These are phyloP conservation scores for Pseudoips prasinana DNA, from an alignment of 2,888 invertebrate species.

Conservation along the genomic window DNA sequence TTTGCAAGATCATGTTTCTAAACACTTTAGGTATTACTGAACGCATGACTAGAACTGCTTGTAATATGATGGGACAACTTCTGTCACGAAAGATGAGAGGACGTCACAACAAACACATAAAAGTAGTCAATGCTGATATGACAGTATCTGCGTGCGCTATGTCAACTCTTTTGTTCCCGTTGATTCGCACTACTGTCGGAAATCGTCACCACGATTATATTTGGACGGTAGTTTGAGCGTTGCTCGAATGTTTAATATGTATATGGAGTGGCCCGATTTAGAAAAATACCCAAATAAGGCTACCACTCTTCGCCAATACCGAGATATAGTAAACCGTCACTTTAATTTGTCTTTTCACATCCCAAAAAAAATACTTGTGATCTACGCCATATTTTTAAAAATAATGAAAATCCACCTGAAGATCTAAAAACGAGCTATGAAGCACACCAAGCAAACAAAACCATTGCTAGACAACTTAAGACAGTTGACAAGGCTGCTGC, in stretches of 20 bases:
- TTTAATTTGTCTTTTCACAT: slow-evolving; percentile 1
- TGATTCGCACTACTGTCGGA: not conserved
- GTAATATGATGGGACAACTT: slow-evolving; percentile 1
- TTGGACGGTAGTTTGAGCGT: not conserved
- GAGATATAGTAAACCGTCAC: slow-evolving; percentile 1
- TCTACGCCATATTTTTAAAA: not conserved
- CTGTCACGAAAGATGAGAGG: slow-evolving; percentile 1
- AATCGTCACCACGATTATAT: not conserved
- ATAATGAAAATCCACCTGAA: not conserved
- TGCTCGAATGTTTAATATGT: slow-evolving; percentile 1
- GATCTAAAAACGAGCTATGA: not conserved
- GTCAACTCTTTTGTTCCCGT: slow-evolving; percentile 1
- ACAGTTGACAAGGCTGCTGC: not conserved
- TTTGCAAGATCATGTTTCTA: slow-evolving; percentile 4
- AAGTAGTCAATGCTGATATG: not conserved
- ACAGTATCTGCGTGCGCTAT: slow-evolving; percentile 1
- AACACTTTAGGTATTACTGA: slow-evolving; percentile 3
- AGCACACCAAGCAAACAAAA: not conserved
- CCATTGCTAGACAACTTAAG: not conserved
- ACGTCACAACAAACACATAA: not conserved
- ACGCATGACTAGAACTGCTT: slow-evolving; percentile 1
- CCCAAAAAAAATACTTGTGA: slow-evolving; percentile 1
- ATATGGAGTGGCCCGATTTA: slow-evolving; percentile 1
- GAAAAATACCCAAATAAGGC: slow-evolving; percentile 1
- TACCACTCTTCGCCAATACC: slow-evolving; percentile 2